Conservation (phyloP, 2,113 vertebrate species). For the Pygoscelis adeliae region DNA sequence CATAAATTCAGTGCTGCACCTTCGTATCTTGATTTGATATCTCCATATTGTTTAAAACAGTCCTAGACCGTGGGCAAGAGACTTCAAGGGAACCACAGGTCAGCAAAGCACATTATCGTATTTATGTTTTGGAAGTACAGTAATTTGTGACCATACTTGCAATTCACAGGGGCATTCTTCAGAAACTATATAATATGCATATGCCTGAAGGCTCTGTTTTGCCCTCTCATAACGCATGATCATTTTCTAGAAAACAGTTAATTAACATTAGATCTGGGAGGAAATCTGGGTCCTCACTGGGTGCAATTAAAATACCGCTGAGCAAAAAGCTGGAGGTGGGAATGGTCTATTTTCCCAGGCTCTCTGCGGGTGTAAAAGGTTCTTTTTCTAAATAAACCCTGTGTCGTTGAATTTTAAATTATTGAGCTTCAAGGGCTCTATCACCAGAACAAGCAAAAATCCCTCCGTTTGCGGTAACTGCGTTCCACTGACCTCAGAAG, state of each 20-base stretch:
- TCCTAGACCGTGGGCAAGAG: background rate
- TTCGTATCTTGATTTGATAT: background rate
- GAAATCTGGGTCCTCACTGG: background rate
- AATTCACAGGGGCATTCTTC: background rate
- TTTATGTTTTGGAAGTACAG: background rate
- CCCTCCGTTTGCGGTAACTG: background rate
- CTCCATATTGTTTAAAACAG: background rate
- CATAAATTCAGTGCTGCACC: background rate
- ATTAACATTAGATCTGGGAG: background rate
- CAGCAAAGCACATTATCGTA: background rate
- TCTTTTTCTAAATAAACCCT: background rate
- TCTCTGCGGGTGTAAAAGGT: background rate
- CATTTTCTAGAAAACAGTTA: background rate
- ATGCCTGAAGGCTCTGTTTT: background rate
- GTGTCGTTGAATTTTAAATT: background rate
- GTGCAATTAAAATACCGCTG: background rate
- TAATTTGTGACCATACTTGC: background rate
- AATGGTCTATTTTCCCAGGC: background rate
- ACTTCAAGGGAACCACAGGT: background rate
- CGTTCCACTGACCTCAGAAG: background rate
- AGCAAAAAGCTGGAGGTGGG: background rate
- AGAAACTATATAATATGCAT: background rate
- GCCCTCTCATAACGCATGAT: background rate
- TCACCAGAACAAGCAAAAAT: background rate
- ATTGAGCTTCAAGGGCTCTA: background rate